Evolutionary conservation across 1,140 invertebrate genomes (phyloP).

Genomic region (Nasonia giraulti): DNA sequence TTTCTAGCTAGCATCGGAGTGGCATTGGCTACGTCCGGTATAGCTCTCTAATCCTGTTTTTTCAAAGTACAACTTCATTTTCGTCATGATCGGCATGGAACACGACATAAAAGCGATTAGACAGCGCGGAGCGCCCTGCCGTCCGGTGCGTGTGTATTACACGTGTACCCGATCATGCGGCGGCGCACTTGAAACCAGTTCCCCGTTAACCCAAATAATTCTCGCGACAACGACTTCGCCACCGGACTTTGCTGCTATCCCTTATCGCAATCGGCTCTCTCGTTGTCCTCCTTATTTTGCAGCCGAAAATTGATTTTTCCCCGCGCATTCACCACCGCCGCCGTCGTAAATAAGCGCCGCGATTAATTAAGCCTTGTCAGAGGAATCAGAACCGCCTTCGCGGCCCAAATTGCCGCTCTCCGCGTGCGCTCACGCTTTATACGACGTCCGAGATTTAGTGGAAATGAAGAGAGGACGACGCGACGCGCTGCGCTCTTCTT

Average conservation of each 20-base stretch:
- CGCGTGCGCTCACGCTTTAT: background rate
- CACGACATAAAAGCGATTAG: background rate
- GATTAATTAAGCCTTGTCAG: slow-evolving; percentile 34
- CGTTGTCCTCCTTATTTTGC: slow-evolving; percentile 14
- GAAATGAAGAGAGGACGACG: slow-evolving; percentile 16
- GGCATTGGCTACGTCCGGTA: too few relatives aligned
- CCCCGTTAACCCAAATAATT: slow-evolving; percentile 35
- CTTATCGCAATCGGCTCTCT: background rate
- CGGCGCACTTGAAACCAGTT: slow-evolving; percentile 22
- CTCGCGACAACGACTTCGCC: slow-evolving; percentile 11
- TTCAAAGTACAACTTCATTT: too few relatives aligned
- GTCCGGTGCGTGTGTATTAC: background rate
- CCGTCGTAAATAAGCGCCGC: slow-evolving; percentile 28
- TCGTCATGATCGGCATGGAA: too few relatives aligned
- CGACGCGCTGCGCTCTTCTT: background rate
- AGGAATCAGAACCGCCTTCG: slow-evolving; percentile 20
- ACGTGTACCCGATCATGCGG: background rate
- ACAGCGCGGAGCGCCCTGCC: too few relatives aligned
- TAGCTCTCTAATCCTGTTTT: too few relatives aligned
- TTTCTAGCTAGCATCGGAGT: too few relatives aligned
- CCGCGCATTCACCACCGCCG: background rate
- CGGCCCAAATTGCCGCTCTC: slow-evolving; percentile 1
- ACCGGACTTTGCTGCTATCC: background rate
- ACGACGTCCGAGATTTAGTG: slow-evolving; percentile 31
- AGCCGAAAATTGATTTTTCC: slow-evolving; percentile 22